Evolutionary conservation across 2,797 vertebrate species (phyloP), one percentile per base, ranked within the genome.

Genomic region (Nyctalus aviator): DNA sequence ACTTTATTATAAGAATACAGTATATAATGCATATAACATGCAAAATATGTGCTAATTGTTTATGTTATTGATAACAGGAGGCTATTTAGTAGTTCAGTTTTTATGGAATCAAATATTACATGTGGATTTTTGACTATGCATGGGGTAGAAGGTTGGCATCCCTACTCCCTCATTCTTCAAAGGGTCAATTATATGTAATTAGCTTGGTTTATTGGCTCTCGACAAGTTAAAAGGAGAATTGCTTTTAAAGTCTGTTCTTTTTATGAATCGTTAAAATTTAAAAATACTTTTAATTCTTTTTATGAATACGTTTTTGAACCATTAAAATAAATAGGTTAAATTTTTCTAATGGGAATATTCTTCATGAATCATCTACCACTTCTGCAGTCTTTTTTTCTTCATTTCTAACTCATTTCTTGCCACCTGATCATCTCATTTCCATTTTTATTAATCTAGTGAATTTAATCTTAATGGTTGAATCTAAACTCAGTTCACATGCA

Each of bases 271-370:
- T 57, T 71, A 72, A 78, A 66, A 89, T 5, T 25, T 64, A 44
- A 13, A 48, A 57, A 48, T 46, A 35, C 18, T 77, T 35, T 35
- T 62, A 81, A 59, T 81, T 35, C 14, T 81, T 20, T 48, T 50
- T 81, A 17, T 77, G 78, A 71, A 20, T 46, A 81, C 30, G 12
- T 85, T 87, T 91, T 32, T 72, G 69, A 78, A 62, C 72, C 44
- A 82, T 93, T 93, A 88, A 90, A 90, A 94, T 75, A 93, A 81
- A 20, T 25, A 90, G 48, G 55, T 91, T 83, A 83, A 30, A 95
- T 89, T 95, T 95, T 53, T 94, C 35, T 84, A 72, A n/a, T 82
- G 69, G 37, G 12, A 15, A 62, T 21, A 53, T 94, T 93, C 59
- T 94, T 95, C 30, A 59, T 50, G 46, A 92, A 81, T 72, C 30